Evolutionary conservation across 92 coral and sea anemone genomes (phyloP).

Genomic region (Epizoanthus fatuus): DNA sequence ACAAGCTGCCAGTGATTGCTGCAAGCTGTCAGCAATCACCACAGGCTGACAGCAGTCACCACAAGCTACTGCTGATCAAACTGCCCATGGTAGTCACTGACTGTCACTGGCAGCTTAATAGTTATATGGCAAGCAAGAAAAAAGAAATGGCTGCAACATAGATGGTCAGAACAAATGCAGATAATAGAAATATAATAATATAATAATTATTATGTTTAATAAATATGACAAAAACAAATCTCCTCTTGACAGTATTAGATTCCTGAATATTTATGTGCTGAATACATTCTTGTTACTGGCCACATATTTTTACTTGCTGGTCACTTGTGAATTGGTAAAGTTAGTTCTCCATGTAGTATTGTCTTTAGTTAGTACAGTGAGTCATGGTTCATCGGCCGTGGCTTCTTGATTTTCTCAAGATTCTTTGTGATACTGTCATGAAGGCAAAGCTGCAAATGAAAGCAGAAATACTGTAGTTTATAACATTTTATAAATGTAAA

Average conservation of each 20-base stretch:
- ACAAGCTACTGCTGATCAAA: too few species aligned
- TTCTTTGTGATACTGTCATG: constrained; percentile 98
- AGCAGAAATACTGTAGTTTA: neutral
- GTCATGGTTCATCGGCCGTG: constrained; percentile 94
- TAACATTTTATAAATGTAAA: neutral
- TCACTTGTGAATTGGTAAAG: constrained; percentile 2
- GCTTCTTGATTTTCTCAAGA: constrained; percentile 98
- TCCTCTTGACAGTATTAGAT: neutral
- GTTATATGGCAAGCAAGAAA: neutral
- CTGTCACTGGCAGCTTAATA: too few species aligned
- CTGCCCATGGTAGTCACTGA: too few species aligned
- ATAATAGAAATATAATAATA: neutral
- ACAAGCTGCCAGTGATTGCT: too few species aligned
- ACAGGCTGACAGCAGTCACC: too few species aligned
- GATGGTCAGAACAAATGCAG: neutral
- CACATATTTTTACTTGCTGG: constrained; percentile 6
- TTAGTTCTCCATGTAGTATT: neutral
- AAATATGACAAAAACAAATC: constrained; percentile 23
- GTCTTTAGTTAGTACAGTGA: constrained; percentile 76
- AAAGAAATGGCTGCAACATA: neutral
- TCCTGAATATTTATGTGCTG: neutral
- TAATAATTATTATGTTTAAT: neutral
- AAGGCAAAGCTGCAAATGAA: constrained; percentile 82
- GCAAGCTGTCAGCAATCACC: too few species aligned
- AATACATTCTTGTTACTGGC: neutral